Base-by-base conservation (phyloP, 1,140 invertebrate species). In the Leptinotarsa defecta region DNA sequence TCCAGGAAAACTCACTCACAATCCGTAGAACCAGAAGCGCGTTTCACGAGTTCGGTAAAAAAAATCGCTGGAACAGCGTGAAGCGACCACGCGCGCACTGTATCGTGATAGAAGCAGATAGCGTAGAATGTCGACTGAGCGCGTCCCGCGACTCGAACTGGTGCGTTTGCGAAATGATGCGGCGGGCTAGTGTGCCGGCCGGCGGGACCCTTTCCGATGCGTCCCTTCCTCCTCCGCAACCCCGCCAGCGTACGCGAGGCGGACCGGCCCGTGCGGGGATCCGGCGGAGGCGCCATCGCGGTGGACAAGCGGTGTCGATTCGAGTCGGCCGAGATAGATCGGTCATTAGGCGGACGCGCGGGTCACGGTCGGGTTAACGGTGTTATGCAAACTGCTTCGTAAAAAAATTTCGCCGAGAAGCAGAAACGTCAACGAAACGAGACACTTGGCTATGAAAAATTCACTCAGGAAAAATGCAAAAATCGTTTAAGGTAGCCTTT, bases 101-200 rank as follows among this genome's bases (percentile, higher is more conserved):
- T 43, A 43, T 43, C n/a, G 24, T 19, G 67, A 48, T 19, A 68
- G 27, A 43, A 34, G 13, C 20, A 67, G 20, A 68, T 43, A 17
- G 19, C n/a, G 43, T 43, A 34, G 43, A 68, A 15, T 43, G 64
- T 67, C 67, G 24, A 43, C 27, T n/a, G 67, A 71, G 70, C 22
- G 20, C 20, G 70, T 71, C 70, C 70, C 70, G 52, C 70, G 57
- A 71, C 70, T 24, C 20, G 34, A 34, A 71, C 43, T 71, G 70
- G 70, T 62, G 70, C 70, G 70, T 71, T 71, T 49, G 49, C 49
- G 48, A 71, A 71, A 71, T 71, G 67, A 68, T 68, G 67, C 67
- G 67, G 57, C 70, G 52, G 70, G 70, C 70, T 71, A 22, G 52
- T 2, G 52, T 57, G 17, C 52, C 52, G 52, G 52, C 52, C 52